A percentile compares a stretch with the other conserved stretches of the same genome.
phyloP scores from a whole-genome alignment of 2,797 vertebrate genomes.

The Myripristis jacobus region DNA sequence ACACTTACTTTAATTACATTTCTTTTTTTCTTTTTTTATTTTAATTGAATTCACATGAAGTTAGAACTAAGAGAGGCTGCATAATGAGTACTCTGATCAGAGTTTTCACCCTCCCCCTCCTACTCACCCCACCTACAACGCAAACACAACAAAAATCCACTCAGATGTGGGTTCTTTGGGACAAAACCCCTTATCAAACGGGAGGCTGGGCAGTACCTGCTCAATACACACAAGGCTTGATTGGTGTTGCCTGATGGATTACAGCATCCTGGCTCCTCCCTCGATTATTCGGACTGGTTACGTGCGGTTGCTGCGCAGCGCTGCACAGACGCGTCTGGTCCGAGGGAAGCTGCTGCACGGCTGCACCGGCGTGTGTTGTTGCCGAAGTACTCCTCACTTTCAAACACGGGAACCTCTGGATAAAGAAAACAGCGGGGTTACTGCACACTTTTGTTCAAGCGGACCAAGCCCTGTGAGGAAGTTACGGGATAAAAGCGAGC shows the following conservation, averaged over 20 bases:
- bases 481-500: neutral
- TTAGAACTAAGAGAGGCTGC: no score
- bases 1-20: no score
- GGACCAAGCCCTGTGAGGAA: neutral
- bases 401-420: conserved; percentile 34
- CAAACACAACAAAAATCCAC: no score
- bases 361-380: conserved; percentile 22
- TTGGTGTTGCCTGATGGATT: conserved; percentile 69
- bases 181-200: no score
- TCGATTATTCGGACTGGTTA: conserved; percentile 74
- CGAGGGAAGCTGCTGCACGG: conserved; percentile 40
- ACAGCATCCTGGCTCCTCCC: conserved; percentile 74
- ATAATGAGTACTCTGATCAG: no score
- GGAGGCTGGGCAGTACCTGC: neutral
- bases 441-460: neutral
- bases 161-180: no score
- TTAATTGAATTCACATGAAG: no score
- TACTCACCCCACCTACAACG: no score
- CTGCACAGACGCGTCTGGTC: conserved; percentile 54
- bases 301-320: conserved; percentile 66
- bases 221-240: conserved; percentile 41
- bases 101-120: no score
- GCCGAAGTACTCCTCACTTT: conserved; percentile 19
- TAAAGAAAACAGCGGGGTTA: conserved; percentile 1
- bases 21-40: no score